A percentile compares a stretch with the other conserved stretches of the same genome.
Evolutionary conservation across 1,140 invertebrate genomes (phyloP).

Genomic region (Papilio helenus): DNA sequence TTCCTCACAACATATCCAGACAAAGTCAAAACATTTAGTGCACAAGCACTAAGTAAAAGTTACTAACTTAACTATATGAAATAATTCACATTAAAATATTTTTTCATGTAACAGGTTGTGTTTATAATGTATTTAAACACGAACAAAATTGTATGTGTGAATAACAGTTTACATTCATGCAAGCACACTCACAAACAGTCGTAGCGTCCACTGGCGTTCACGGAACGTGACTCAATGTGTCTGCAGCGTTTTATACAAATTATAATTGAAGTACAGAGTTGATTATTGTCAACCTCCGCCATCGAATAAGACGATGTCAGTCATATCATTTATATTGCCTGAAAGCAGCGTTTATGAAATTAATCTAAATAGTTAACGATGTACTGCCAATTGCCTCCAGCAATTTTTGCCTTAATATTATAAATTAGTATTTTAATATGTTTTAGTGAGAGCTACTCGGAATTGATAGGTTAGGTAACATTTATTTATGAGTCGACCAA

Average conservation of each 20-base stretch:
- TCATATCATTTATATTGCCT: background rate
- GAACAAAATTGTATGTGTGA: no score
- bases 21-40: no score
- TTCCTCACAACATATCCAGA: no score
- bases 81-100: no score
- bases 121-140: no score
- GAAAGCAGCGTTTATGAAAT: constrained; percentile 16
- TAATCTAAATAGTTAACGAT: constrained; percentile 21
- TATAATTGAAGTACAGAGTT: background rate
- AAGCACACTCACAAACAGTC: background rate
- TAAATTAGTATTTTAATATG: constrained; percentile 29
- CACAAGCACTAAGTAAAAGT: no score
- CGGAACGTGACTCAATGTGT: background rate
- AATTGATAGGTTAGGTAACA: constrained; percentile 36
- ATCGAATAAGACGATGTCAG: background rate
- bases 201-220: background rate
- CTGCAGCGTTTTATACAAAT: background rate
- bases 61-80: no score
- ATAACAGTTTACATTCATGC: no score
- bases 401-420: constrained; percentile 34
- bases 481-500: constrained; percentile 18
- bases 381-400: constrained; percentile 35
- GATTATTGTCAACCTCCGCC: background rate
- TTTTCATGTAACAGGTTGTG: no score
- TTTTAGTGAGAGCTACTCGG: constrained; percentile 38